Base-by-base conservation (phyloP, 1,140 invertebrate species). In the Gerris buenoi region DNA sequence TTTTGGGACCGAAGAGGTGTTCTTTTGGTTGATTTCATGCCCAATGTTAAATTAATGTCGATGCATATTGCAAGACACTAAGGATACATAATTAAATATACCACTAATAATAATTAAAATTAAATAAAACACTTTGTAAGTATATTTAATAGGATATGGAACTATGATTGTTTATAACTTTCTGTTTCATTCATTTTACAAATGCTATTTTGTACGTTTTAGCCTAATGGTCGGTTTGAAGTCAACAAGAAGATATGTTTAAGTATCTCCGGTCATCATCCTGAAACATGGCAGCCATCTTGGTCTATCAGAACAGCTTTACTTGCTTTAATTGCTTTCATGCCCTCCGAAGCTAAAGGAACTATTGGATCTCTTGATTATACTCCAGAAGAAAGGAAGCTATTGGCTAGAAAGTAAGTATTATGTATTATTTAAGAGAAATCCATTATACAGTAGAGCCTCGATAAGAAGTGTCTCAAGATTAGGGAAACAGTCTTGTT, bases 201-300 rank as follows among this genome's bases (percentile, higher is more conserved):
- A 57, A 57, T 62, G 18, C 33, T 65, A 28, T 25, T 57, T 70
- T 71, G 76, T 74, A 10, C 18, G 33, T 75, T 77, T 79, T 63
- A 93, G 90, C 93, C 93, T 26, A 97, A 95, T 81, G 95, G 95
- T 60, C 82, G 95, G 69, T 98, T 97, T 83, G 93, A 97, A 81
- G 84, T 85, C 1, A 91, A 93, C 73, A 95, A 93, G 77, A 97
- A 97, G 78, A 96, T 98, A 75, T 98, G 95, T 77, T 79, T 98
- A 58, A 95, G 91, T 70, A 98, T 98, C 72, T 97, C 93, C 71
- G 93, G 92, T n/a, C 87, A 96, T 80, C 95, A 98, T 79, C 95
- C 95, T 18, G 95, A 97, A 78, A 94, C 91, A 18, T 98, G 95
- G 95, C 90, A 94, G 73, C 94, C 94, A 60, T 94, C 91, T 18